These are phyloP conservation scores for Glandiceps talaboti DNA, from an alignment of 53 echinoderm and acorn worm genomes.

Conservation along the genomic window DNA sequence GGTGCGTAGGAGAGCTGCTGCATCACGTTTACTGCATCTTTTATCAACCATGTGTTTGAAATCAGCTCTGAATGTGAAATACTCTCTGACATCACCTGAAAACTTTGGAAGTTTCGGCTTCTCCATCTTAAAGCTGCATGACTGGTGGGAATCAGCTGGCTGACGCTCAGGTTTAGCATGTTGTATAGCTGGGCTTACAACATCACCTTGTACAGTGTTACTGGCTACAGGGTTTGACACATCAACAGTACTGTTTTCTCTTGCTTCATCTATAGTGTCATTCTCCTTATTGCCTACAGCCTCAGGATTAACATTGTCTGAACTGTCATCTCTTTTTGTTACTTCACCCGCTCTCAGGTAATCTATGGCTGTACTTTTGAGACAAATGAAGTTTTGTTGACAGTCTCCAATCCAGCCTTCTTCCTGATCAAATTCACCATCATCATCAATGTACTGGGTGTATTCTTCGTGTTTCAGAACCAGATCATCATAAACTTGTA, in stretches of 20 bases:
- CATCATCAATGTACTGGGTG: slow-evolving; percentile 14
- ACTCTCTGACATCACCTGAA: slow-evolving; percentile 31
- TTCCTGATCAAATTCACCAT: slow-evolving; percentile 26
- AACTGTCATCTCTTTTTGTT: slow-evolving; percentile 9
- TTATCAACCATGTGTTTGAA: slow-evolving; percentile 27
- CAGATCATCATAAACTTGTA: slow-evolving; percentile 4
- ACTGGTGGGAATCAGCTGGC: neutral
- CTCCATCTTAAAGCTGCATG: slow-evolving; percentile 15
- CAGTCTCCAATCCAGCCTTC: slow-evolving; percentile 27
- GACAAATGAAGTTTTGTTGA: slow-evolving; percentile 16
- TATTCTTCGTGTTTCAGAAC: slow-evolving; percentile 13
- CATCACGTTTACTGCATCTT: slow-evolving; percentile 14
- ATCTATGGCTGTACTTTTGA: too few relatives aligned
- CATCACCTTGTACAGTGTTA: neutral
- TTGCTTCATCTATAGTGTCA: neutral
- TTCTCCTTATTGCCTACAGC: slow-evolving; percentile 1
- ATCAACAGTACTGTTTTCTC: too few relatives aligned
- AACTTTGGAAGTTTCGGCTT: slow-evolving; percentile 44
- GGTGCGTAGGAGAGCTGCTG: slow-evolving; percentile 16
- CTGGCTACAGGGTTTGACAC: too few relatives aligned
- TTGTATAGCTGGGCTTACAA: neutral
- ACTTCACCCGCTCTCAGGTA: too few relatives aligned
- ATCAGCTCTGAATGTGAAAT: slow-evolving; percentile 21
- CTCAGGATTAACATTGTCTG: slow-evolving; percentile 1
- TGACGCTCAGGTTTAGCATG: neutral